Percentiles rank a stretch among this genome's conserved stretches.
Conservation (phyloP, 1,140 invertebrate species). For the Camponotus pennsylvanicus region DNA sequence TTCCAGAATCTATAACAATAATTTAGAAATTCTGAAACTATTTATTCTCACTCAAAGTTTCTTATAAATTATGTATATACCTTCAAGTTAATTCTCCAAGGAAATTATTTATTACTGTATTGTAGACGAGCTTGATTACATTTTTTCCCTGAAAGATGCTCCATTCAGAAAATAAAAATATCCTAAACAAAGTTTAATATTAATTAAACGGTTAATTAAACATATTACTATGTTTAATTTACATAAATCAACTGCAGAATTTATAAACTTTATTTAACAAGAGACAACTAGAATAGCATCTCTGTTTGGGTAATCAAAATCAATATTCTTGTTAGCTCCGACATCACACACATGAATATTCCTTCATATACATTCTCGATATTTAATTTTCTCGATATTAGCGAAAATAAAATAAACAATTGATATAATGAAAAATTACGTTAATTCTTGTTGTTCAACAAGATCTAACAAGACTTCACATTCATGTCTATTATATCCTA, state of each 20-base stretch:
- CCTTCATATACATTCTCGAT: neutral
- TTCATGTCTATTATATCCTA: slow-evolving; percentile 47
- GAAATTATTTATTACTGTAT: slow-evolving; percentile 39
- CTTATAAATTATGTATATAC: neutral
- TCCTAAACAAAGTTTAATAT: neutral
- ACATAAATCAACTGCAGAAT: neutral
- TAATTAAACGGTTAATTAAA: no score
- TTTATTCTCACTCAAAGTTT: slow-evolving; percentile 22
- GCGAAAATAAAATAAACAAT: slow-evolving; percentile 8
- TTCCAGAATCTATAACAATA: slow-evolving; percentile 22
- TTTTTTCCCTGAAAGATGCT: neutral
- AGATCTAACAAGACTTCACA: slow-evolving; percentile 46
- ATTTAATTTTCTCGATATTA: neutral
- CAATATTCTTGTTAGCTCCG: neutral
- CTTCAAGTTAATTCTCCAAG: neutral
- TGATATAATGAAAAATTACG: slow-evolving; percentile 20
- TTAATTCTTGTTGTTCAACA: slow-evolving; percentile 5
- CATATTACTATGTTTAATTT: slow-evolving; percentile 2
- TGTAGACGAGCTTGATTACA: neutral
- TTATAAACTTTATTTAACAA: neutral
- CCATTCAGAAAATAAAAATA: slow-evolving; percentile 18
- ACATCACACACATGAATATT: neutral
- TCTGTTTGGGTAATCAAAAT: neutral
- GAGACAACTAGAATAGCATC: neutral
- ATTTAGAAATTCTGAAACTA: slow-evolving; percentile 36